Conservation (phyloP, 2,888 invertebrate genomes). For the Mycalesis mineus region DNA sequence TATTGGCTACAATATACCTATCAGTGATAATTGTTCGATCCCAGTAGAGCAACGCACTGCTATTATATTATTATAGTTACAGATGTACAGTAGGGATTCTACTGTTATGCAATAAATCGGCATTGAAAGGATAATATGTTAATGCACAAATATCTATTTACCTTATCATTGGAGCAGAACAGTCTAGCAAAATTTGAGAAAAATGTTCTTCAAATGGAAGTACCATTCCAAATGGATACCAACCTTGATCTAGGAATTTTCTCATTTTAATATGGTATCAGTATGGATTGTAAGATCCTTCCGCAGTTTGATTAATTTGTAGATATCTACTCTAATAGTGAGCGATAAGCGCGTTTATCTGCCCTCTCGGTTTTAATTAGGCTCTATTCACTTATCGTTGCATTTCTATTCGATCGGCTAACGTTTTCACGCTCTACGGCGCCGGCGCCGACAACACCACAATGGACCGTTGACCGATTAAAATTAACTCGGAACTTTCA, state of each 20-base stretch:
- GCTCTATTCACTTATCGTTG: constrained; percentile 66
- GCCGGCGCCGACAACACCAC: constrained; percentile 46
- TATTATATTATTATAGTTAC: too few relatives aligned
- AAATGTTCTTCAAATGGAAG: too few relatives aligned
- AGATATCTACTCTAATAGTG: constrained; percentile 31
- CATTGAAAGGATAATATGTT: too few relatives aligned
- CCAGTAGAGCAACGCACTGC: too few relatives aligned
- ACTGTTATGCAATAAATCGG: too few relatives aligned
- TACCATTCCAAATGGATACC: too few relatives aligned
- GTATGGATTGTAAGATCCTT: neutral
- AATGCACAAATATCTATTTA: too few relatives aligned
- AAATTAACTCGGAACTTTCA: constrained; percentile 41
- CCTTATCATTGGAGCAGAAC: too few relatives aligned
- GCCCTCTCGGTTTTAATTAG: constrained; percentile 66
- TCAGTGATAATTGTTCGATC: too few relatives aligned
- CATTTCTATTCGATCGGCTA: constrained; percentile 60
- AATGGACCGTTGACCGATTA: constrained; percentile 52
- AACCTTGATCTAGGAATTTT: too few relatives aligned
- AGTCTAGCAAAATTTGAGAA: too few relatives aligned
- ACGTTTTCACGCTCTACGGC: constrained; percentile 56
- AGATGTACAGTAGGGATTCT: constrained; percentile 30
- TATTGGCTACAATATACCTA: too few relatives aligned
- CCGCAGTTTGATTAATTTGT: constrained; percentile 3
- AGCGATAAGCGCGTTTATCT: constrained; percentile 53
- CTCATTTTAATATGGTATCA: neutral